Conservation (phyloP, 2,113 vertebrate genomes). For the Dendropsophus ebraccatus region DNA sequence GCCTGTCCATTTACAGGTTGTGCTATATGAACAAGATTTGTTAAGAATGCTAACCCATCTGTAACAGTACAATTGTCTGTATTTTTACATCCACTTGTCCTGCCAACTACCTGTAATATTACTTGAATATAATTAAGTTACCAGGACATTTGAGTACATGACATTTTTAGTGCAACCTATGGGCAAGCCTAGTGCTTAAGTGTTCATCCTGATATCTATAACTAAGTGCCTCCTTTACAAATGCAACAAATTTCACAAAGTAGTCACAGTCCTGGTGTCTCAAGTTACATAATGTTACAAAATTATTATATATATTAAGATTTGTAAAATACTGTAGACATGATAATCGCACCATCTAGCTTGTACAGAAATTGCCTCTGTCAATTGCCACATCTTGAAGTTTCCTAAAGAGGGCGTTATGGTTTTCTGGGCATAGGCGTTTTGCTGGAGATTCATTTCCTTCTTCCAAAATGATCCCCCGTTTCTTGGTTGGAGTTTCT, state of each 20-base stretch:
- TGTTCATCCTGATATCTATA: not conserved
- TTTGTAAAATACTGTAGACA: not conserved
- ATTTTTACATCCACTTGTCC: not conserved
- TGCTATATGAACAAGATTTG: not conserved
- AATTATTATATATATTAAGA: slow-evolving; percentile 32
- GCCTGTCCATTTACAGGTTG: not conserved
- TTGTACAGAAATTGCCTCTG: slow-evolving; percentile 83
- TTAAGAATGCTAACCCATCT: not conserved
- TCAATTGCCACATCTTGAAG: slow-evolving; percentile 93
- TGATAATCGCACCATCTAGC: not conserved
- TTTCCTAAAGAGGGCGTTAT: slow-evolving; percentile 82
- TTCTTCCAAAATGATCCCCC: slow-evolving; percentile 85
- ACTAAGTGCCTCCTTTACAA: not conserved
- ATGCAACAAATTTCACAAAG: not conserved
- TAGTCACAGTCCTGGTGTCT: not conserved
- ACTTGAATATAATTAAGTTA: not conserved
- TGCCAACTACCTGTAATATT: not conserved
- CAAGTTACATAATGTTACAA: slow-evolving; percentile 12
- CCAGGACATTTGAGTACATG: not conserved
- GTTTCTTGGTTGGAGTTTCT: slow-evolving; percentile 90
- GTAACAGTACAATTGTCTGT: not conserved
- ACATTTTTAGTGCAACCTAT: slow-evolving; percentile 16
- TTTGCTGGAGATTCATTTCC: slow-evolving; percentile 86
- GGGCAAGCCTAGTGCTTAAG: not conserved
- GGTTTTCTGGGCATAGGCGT: slow-evolving; percentile 87